These are phyloP conservation scores for Tillus elongatus DNA, from an alignment of 2,888 invertebrate species.

Conservation along the genomic window DNA sequence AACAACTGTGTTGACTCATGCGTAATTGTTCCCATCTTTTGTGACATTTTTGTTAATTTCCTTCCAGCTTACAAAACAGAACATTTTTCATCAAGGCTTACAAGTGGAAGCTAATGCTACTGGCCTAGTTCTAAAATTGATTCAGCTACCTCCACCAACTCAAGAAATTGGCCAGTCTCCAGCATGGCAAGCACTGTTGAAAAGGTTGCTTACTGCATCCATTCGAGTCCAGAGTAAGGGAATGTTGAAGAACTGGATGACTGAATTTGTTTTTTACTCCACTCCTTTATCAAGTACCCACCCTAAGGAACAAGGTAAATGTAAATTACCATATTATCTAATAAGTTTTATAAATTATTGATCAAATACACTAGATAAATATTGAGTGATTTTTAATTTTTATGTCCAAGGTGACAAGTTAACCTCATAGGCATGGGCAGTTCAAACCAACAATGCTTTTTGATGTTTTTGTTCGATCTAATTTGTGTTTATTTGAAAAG, in stretches of 20 bases:
- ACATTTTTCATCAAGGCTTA: constrained; percentile 84
- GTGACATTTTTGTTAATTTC: constrained; percentile 12
- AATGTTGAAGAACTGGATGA: constrained; percentile 74
- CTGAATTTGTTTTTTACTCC: constrained; percentile 80
- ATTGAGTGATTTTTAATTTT: no score
- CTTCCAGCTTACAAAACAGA: constrained; percentile 60
- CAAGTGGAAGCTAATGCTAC: constrained; percentile 89
- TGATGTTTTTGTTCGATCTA: no score
- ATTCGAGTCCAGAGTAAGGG: constrained; percentile 73
- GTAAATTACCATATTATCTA: no score
- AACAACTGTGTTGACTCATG: no score
- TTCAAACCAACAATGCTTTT: no score
- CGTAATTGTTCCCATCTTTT: background rate
- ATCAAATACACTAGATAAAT: no score
- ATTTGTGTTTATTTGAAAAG: no score
- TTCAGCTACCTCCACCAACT: constrained; percentile 63
- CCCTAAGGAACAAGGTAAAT: constrained; percentile 70
- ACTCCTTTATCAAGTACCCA: constrained; percentile 71
- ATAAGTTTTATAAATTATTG: no score
- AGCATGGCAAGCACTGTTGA: constrained; percentile 64
- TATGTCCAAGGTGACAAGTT: no score
- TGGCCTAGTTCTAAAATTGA: constrained; percentile 69
- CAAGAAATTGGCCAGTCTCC: constrained; percentile 40
- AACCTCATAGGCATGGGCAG: no score
- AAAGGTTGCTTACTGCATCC: constrained; percentile 73